Percentiles rank a stretch among this genome's conserved stretches.
phyloP scores from a whole-genome alignment of 2,797 vertebrate genomes.

The Urophycis tenuis region DNA sequence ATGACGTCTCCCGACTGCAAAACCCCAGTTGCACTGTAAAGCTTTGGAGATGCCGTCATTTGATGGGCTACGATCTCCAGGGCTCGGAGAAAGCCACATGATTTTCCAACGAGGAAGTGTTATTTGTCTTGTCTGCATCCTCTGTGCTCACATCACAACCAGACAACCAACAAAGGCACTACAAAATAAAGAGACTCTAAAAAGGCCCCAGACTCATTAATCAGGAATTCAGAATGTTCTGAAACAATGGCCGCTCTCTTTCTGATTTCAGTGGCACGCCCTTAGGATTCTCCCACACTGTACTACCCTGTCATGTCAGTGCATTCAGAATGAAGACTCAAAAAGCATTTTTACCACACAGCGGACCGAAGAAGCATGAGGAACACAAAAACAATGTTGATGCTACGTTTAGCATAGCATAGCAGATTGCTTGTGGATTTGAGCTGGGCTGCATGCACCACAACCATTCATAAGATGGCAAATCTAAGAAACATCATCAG shows the following conservation, averaged over 20 bases:
- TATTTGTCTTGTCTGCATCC: slow-evolving; percentile 54
- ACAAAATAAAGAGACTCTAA: slow-evolving; percentile 26
- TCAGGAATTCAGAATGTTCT: slow-evolving; percentile 19
- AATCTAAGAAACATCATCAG: no score
- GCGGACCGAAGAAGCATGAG: background rate
- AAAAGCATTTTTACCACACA: background rate
- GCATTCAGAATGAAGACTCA: background rate
- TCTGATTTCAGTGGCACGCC: background rate
- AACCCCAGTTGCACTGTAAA: slow-evolving; percentile 3
- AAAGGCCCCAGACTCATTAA: slow-evolving; percentile 17
- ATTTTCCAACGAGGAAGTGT: slow-evolving; percentile 13
- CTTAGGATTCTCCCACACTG: slow-evolving; percentile 8
- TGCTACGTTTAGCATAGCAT: background rate
- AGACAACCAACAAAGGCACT: slow-evolving; percentile 32
- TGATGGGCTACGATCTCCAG: slow-evolving; percentile 29
- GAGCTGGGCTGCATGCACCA: no score
- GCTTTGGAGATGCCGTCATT: slow-evolving; percentile 23
- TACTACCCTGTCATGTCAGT: background rate
- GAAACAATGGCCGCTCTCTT: slow-evolving; percentile 46
- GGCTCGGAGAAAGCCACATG: slow-evolving; percentile 24
- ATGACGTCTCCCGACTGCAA: background rate
- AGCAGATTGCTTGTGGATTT: background rate
- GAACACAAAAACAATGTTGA: background rate
- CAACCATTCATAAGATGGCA: no score
- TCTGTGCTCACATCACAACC: slow-evolving; percentile 34